Evolutionary conservation across 2,888 invertebrate species (phyloP).

Genomic region (Heteropelma amictum): DNA sequence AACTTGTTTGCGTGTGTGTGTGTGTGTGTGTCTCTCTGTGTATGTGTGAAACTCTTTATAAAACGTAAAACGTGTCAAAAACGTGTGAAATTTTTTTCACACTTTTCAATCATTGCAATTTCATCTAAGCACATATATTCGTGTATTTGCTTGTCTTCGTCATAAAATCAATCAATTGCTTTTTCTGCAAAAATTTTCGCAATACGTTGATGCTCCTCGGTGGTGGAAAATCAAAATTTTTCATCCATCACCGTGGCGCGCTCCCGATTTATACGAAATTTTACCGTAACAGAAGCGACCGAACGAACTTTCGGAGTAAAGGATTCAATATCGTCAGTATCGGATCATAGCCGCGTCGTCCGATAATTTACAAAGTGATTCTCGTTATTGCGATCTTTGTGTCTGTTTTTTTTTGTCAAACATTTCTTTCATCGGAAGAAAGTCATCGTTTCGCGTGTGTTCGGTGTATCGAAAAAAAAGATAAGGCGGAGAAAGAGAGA

Average conservation of each 20-base stretch:
- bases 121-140: constrained; percentile 17
- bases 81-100: constrained; percentile 23
- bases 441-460: too few species aligned
- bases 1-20: constrained; percentile 29
- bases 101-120: constrained; percentile 5
- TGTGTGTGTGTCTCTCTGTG: constrained; percentile 41
- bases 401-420: too few species aligned
- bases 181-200: constrained; percentile 27
- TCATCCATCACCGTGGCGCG: constrained; percentile 22
- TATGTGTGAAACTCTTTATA: background rate
- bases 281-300: constrained; percentile 4
- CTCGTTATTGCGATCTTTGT: too few species aligned
- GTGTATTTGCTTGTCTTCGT: background rate
- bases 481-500: too few species aligned
- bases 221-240: constrained; percentile 31
- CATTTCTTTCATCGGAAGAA: too few species aligned
- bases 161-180: background rate
- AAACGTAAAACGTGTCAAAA: constrained; percentile 30
- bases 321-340: constrained; percentile 33
- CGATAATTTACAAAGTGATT: constrained; percentile 21
- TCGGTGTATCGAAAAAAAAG: too few species aligned
- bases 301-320: constrained; percentile 27
- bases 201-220: constrained; percentile 26
- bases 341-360: constrained; percentile 23
- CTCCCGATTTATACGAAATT: constrained; percentile 37